These are phyloP conservation scores for Galerucella calmariensis DNA, from an alignment of 2,888 invertebrate species.

Conservation along the genomic window DNA sequence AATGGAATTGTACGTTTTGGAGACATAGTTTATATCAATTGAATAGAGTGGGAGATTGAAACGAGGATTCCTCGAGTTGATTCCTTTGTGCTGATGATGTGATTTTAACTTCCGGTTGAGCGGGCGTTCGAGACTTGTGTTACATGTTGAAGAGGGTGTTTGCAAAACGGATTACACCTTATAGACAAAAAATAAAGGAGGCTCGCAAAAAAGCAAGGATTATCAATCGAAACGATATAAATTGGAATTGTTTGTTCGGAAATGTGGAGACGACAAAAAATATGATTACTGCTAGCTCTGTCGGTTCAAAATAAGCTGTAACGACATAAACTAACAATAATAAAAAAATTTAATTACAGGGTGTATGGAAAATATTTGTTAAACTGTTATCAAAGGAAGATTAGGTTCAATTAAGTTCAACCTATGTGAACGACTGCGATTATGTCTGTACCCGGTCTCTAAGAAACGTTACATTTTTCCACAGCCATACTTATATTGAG, in stretches of 20 bases:
- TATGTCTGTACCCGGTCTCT: no score
- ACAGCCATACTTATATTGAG: no score
- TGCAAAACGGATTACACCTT: constrained; percentile 11
- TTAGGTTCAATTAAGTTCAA: no score
- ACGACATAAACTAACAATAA: background rate
- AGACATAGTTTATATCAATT: constrained; percentile 27
- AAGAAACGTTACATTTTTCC: no score
- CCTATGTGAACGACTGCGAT: no score
- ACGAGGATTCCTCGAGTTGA: constrained; percentile 10
- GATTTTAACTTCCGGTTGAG: constrained; percentile 34
- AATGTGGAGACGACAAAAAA: background rate
- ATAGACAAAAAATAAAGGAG: constrained; percentile 9
- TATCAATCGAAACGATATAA: background rate
- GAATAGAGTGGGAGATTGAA: constrained; percentile 11
- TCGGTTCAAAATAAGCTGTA: background rate
- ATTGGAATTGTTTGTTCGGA: background rate
- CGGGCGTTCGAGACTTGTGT: constrained; percentile 13
- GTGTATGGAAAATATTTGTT: no score
- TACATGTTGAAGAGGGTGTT: constrained; percentile 22
- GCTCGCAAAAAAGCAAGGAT: background rate
- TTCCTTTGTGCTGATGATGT: constrained; percentile 34
- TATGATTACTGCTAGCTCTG: background rate
- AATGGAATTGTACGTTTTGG: constrained; percentile 30
- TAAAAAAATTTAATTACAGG: background rate
- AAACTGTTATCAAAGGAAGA: no score